These are phyloP conservation scores for Tinamus guttatus DNA, from an alignment of 2,113 vertebrate genomes.

Conservation along the genomic window DNA sequence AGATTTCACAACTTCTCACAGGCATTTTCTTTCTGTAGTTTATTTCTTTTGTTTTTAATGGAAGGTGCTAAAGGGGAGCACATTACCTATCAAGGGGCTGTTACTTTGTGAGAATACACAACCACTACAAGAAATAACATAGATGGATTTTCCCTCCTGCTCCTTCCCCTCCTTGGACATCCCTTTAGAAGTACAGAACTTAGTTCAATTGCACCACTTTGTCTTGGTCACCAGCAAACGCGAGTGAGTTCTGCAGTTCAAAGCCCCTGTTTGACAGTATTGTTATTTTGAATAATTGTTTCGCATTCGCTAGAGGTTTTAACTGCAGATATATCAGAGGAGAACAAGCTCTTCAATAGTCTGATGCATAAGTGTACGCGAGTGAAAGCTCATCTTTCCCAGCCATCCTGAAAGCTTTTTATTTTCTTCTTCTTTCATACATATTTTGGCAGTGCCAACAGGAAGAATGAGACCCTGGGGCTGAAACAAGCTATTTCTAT, in stretches of 20 bases:
- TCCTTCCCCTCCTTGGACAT: not conserved
- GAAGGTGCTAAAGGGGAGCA: constrained; percentile 25
- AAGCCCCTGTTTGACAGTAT: not conserved
- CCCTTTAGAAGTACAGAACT: not conserved
- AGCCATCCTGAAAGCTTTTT: not conserved
- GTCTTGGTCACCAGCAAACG: not conserved
- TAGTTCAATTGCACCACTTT: not conserved
- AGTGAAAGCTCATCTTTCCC: not conserved
- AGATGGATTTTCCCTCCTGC: not conserved
- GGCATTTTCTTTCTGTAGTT: not conserved
- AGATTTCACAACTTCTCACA: constrained; percentile 2
- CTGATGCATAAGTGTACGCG: not conserved
- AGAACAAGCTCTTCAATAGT: not conserved
- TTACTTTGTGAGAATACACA: constrained; percentile 9
- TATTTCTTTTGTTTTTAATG: constrained; percentile 57
- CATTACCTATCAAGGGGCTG: constrained; percentile 23
- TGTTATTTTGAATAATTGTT: not conserved
- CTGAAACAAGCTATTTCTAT: not conserved
- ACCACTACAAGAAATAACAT: not conserved
- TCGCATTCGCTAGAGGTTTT: not conserved
- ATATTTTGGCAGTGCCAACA: not conserved
- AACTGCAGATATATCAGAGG: not conserved
- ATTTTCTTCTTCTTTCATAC: not conserved
- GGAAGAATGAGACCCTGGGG: not conserved
- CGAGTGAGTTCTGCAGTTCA: not conserved